Evolutionary conservation across 2,888 invertebrate species (phyloP), one percentile per base, ranked within the genome.

Genomic region (Helobdella robusta): DNA sequence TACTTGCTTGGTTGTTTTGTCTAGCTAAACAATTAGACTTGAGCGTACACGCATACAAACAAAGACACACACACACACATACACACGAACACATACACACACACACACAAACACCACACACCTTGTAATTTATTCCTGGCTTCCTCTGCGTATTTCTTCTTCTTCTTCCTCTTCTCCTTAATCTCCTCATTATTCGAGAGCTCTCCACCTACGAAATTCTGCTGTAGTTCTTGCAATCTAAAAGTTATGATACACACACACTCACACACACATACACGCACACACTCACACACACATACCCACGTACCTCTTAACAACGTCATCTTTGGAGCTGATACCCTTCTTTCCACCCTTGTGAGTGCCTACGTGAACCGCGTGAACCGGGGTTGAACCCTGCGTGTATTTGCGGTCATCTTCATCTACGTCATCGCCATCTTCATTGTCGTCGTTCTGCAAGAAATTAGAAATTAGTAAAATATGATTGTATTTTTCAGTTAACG

Each of bases 171-270:
- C 70, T 84, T 83, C 74, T 88, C 87, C 68, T 86, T 86, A 36
- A 88, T 76, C 72, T 86, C 86, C 46, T 82, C 81, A 77, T 89
- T 88, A 74, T 86, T 82, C 0, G 85, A 86, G 71, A 85, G 83
- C 74, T 89, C 89, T 0, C 89, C 89, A 1, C 89, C 89, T 48
- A 90, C 87, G 82, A 90, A 84, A 63, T 85, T 84, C 54, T 85
- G 84, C 75, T 89, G 86, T 25, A 89, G 81, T 67, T 84, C 83
- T 74, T 86, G 82, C 71, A 84, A 80, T 78, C 82, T 79, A 30
- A 3, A 25, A 11, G n/a, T n/a, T n/a, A n/a, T n/a, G n/a, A 48
- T 8, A 8, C 48, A 48, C 15, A 48, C 20, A 46, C 1, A 11
- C 20, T 2, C 36, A 5, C 32, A 44, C n/a, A 28, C 52, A 44